phyloP scores from a whole-genome alignment of 1,140 invertebrate species.

The Drosophila albomicans region DNA sequence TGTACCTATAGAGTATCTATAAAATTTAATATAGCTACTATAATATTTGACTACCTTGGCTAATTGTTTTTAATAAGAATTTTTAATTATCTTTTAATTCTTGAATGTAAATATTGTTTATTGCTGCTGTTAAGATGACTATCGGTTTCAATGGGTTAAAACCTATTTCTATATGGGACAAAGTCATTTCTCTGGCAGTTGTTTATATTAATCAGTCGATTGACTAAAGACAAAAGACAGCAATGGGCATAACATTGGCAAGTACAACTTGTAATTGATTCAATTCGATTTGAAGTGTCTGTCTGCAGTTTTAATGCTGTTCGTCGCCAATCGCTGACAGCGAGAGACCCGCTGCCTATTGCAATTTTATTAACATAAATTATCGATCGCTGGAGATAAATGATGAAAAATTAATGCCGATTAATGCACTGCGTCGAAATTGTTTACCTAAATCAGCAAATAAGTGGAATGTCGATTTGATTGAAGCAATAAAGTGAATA shows the following conservation, averaged over 20 bases:
- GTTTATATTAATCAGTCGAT: conserved; percentile 44
- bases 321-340: conserved; percentile 70
- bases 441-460: conserved; percentile 48
- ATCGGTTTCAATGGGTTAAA: conserved; percentile 32
- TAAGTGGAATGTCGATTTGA: conserved; percentile 45
- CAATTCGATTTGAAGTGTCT: conserved; percentile 64
- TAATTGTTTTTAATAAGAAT: too few species aligned
- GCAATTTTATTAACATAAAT: conserved; percentile 75
- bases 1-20: too few species aligned
- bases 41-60: too few species aligned
- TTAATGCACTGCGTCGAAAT: conserved; percentile 50
- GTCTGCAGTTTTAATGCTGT: conserved; percentile 47
- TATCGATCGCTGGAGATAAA: conserved; percentile 44
- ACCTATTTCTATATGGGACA: conserved; percentile 3
- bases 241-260: conserved; percentile 52
- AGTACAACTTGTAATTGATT: conserved; percentile 69
- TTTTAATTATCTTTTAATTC: too few species aligned
- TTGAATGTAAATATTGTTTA: background rate
- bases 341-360: conserved; percentile 46
- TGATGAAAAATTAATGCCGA: conserved; percentile 63
- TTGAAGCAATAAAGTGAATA: conserved; percentile 11
- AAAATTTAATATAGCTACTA: too few species aligned
- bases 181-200: conserved; percentile 23
- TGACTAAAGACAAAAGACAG: conserved; percentile 58
- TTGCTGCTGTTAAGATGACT: background rate